Conservation (phyloP, 2,888 invertebrate genomes). For the Brachyopa scutellaris region DNA sequence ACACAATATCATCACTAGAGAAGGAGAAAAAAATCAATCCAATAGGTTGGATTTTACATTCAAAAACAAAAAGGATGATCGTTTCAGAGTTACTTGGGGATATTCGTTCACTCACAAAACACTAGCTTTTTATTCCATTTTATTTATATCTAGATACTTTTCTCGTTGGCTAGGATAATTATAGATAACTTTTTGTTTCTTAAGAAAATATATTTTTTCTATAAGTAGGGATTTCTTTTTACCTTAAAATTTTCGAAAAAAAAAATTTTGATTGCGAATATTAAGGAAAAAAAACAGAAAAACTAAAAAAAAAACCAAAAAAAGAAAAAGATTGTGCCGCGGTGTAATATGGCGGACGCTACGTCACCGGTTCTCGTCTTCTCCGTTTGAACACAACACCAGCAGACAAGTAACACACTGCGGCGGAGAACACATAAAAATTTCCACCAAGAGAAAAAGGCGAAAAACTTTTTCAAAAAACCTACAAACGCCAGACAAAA, state of each 20-base stretch:
- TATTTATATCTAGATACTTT: conserved; percentile 19
- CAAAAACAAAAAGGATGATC: conserved; percentile 20
- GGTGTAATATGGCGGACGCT: conserved; percentile 82
- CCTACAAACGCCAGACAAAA: conserved; percentile 14
- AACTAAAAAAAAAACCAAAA: conserved; percentile 72
- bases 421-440: conserved; percentile 65
- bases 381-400: conserved; percentile 76
- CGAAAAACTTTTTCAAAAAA: conserved; percentile 57
- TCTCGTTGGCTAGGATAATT: conserved; percentile 40
- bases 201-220: neutral
- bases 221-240: conserved; percentile 16
- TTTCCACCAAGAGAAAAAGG: conserved; percentile 58
- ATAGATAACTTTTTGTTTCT: conserved; percentile 24
- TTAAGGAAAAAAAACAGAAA: conserved; percentile 43
- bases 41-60: neutral
- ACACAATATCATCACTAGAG: neutral
- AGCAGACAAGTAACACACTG: conserved; percentile 74
- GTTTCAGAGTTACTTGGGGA: neutral
- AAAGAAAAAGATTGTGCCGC: conserved; percentile 78
- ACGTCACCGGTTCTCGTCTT: conserved; percentile 82
- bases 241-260: conserved; percentile 69
- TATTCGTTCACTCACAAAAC: conserved; percentile 24
- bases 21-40: conserved; percentile 1
- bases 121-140: conserved; percentile 11
- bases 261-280: conserved; percentile 40